phyloP scores from a whole-genome alignment of 2,113 vertebrate species.

The Hymenochirus boettgeri region DNA sequence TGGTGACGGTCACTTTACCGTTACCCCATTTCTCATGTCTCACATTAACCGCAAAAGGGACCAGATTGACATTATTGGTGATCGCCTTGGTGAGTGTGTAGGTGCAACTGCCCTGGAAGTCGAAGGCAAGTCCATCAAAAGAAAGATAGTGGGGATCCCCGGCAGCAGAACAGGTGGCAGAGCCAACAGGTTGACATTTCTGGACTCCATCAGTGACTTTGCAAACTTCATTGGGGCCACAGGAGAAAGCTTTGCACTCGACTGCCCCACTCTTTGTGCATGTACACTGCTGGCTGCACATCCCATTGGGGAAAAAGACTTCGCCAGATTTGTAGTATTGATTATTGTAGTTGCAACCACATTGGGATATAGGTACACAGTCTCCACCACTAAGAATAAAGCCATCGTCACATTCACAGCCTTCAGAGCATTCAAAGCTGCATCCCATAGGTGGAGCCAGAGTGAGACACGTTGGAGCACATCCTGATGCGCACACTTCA shows the following conservation, averaged over 20 bases:
- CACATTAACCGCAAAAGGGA: slow-evolving; percentile 33
- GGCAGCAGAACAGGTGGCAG: slow-evolving; percentile 42
- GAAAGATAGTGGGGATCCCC: slow-evolving; percentile 47
- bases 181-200: slow-evolving; percentile 40
- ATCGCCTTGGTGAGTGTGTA: slow-evolving; percentile 46
- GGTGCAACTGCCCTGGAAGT: slow-evolving; percentile 51
- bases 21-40: slow-evolving; percentile 35
- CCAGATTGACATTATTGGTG: not conserved
- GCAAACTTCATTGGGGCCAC: slow-evolving; percentile 44
- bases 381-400: slow-evolving; percentile 53
- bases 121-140: slow-evolving; percentile 47
- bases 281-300: slow-evolving; percentile 45
- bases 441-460: slow-evolving; percentile 52
- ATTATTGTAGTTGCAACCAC: slow-evolving; percentile 53
- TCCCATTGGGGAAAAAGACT: slow-evolving; percentile 43
- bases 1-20: slow-evolving; percentile 12
- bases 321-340: slow-evolving; percentile 52
- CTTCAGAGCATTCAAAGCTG: slow-evolving; percentile 52
- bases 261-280: slow-evolving; percentile 43
- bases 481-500: slow-evolving; percentile 56
- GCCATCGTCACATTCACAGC: slow-evolving; percentile 60
- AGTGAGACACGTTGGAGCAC: slow-evolving; percentile 56
- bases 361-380: slow-evolving; percentile 54
- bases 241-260: slow-evolving; percentile 41
- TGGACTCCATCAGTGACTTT: slow-evolving; percentile 40